Percentiles rank a stretch among this genome's conserved stretches.
phyloP scores from a whole-genome alignment of 2,888 invertebrate species.

The Tolmerus cingulatus region DNA sequence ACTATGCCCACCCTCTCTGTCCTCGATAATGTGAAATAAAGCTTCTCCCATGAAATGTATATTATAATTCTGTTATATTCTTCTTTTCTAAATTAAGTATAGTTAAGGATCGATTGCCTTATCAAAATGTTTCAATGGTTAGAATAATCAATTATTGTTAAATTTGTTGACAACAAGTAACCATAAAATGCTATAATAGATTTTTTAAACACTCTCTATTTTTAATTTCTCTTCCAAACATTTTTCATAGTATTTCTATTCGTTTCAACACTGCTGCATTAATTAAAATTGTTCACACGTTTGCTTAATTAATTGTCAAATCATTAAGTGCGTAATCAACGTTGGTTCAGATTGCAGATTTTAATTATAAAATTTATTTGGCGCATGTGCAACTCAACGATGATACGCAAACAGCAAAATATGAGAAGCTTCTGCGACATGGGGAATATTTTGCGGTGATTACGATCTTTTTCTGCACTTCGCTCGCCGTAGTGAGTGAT shows the following conservation, averaged over 20 bases:
- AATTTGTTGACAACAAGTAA: background rate
- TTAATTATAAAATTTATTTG: constrained; percentile 50
- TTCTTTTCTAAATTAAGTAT: background rate
- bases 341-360: constrained; percentile 38
- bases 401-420: constrained; percentile 31
- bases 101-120: no score
- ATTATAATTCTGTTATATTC: background rate
- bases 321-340: constrained; percentile 53
- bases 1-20: no score
- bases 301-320: constrained; percentile 61
- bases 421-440: background rate
- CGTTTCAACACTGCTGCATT: constrained; percentile 24
- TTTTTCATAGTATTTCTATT: background rate
- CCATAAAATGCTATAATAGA: background rate
- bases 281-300: constrained; percentile 64
- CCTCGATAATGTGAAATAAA: no score
- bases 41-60: no score
- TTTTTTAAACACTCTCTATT: background rate
- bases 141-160: no score
- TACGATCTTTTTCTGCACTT: background rate
- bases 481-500: background rate
- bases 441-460: background rate
- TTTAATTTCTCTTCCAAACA: background rate
- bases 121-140: no score
- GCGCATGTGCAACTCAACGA: constrained; percentile 44